Base-by-base conservation (phyloP, 2,888 invertebrate species). In the Dryobotodes eremita region DNA sequence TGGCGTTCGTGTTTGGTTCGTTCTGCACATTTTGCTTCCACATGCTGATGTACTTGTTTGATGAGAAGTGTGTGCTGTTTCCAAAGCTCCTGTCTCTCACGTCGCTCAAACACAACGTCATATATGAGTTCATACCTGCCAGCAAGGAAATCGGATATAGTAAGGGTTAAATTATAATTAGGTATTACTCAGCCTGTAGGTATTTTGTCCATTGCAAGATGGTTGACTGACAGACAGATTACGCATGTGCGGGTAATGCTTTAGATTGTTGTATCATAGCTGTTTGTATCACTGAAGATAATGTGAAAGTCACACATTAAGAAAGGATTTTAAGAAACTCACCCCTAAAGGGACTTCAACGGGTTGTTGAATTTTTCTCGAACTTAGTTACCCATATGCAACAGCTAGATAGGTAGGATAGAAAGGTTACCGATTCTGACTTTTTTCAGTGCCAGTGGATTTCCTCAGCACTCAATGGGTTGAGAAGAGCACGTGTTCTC, bases 21-120 rank as follows among this genome's bases (percentile, higher is more conserved):
- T 95, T 96, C 90, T 96, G 96, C 91, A 96, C 96, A 0, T 96
- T 96, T 88, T 96, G 95, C 89, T 96, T 96, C 89, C 95, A 96
- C 90, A 94, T 96, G 94, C 90, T 97, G 46, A 96, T 96, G 95
- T 96, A 95, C 85, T 89, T 96, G 79, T 96, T 97, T 77, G 96
- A 96, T 71, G 95, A 96, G 84, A 95, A 96, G 76, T 97, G 97
- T 83, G 96, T 97, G 59, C 90, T 97, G 50, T 96, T 93, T 78
- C 96, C 96, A 6, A 96, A 95, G 71, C 89, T 96, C 0, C 89
- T 96, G 48, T 93, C 95, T 0, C 87, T 96, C 0, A 90, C 93
- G 0, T 87, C 92, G 17, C 76, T 93, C 2, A 91, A 92, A 2
- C 93, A 94, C 79, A 94, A 93, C 79, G 89, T 94, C 42, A 92